These are phyloP conservation scores for Podarcis siculus DNA, from an alignment of 2,797 vertebrate species.

Conservation along the genomic window DNA sequence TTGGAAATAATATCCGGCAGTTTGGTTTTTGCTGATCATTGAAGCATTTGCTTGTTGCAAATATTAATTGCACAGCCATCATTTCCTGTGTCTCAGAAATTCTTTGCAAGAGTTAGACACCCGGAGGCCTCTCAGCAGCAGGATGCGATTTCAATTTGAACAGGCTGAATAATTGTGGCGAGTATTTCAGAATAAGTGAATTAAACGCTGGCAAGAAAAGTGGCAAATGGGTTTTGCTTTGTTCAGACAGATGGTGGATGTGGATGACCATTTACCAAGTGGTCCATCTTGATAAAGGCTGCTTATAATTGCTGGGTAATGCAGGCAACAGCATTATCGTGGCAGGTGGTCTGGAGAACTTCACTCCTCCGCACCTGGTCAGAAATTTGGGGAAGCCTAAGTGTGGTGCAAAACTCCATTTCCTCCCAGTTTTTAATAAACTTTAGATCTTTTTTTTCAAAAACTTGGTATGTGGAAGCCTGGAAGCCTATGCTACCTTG, in stretches of 20 bases:
- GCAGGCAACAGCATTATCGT: not conserved
- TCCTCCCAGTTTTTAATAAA: no score
- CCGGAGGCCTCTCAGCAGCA: constrained; percentile 7
- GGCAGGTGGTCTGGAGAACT: not conserved
- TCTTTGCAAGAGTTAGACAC: constrained; percentile 2
- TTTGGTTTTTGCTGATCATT: constrained; percentile 13
- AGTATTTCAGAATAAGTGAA: constrained; percentile 2
- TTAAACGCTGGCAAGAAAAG: not conserved
- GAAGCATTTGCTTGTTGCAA: constrained; percentile 13
- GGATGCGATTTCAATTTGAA: constrained; percentile 8
- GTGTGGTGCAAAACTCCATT: no score
- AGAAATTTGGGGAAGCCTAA: not conserved
- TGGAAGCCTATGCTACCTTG: no score
- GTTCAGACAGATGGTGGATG: not conserved
- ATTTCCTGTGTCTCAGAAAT: constrained; percentile 13
- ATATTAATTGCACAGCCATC: constrained; percentile 18
- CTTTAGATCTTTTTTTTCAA: no score
- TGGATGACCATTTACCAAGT: not conserved
- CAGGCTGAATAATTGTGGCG: not conserved
- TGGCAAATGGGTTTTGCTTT: not conserved
- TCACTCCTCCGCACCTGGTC: not conserved
- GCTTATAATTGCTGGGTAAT: not conserved
- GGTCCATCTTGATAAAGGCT: not conserved
- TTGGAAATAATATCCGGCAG: not conserved
- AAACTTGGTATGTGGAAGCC: no score